Conservation (phyloP, 1,140 invertebrate genomes). For the Medauroidea extradentata region DNA sequence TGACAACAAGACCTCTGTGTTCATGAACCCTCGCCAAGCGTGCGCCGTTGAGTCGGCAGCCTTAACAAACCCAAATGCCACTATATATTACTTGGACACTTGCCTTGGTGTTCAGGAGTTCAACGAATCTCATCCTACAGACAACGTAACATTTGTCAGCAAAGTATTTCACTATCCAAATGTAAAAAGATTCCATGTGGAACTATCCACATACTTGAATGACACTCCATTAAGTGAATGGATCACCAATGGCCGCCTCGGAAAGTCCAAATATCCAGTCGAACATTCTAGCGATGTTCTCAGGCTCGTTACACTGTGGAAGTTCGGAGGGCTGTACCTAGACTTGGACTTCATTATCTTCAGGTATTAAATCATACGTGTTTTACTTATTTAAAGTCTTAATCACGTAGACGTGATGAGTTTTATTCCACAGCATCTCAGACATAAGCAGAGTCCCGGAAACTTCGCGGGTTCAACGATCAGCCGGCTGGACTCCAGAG, state of each 20-base stretch:
- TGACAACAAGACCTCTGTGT: background rate
- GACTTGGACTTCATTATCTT: constrained; percentile 70
- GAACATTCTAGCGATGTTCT: constrained; percentile 64
- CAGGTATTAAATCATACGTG: too few species aligned
- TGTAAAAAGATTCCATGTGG: background rate
- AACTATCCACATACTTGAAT: constrained; percentile 44
- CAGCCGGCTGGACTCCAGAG: too few species aligned
- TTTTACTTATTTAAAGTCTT: too few species aligned
- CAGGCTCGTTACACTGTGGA: constrained; percentile 66
- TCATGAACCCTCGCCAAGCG: constrained; percentile 52
- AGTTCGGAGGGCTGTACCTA: constrained; percentile 71
- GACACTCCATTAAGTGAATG: constrained; percentile 58
- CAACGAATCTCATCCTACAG: too few species aligned
- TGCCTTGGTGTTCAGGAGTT: constrained; percentile 15
- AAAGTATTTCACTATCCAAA: background rate
- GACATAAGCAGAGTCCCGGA: too few species aligned
- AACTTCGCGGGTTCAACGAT: too few species aligned
- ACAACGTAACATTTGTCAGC: background rate
- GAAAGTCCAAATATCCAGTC: constrained; percentile 43
- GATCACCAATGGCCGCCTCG: constrained; percentile 49
- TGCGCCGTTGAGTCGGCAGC: constrained; percentile 65
- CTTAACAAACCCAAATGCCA: constrained; percentile 51
- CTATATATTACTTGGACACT: constrained; percentile 52
- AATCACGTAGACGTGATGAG: too few species aligned
- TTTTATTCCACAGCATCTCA: too few species aligned